Base-by-base conservation (phyloP, 2,113 vertebrate genomes). In the Cnemophilus loriae region DNA sequence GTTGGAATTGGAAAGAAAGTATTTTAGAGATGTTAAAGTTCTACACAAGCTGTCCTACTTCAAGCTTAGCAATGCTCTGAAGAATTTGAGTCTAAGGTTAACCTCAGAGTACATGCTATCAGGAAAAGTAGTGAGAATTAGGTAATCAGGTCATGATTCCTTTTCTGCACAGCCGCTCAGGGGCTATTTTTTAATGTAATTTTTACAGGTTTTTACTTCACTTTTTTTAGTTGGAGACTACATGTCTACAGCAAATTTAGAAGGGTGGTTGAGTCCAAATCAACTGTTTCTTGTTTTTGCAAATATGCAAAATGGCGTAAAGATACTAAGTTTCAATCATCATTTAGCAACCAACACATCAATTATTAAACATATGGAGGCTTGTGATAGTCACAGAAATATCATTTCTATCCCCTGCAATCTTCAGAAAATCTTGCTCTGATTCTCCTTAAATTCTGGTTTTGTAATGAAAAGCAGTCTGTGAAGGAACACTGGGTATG, bases 61-160 rank as follows among this genome's bases (percentile, higher is more conserved):
- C 74, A 78, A 85, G 21, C 17, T 55, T 55, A 73, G 55, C 35
- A 87, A 27, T 83, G 47, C 75, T 95, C 87, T 74, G 57, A 93
- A 84, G 79, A 47, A 35, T 73, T 44, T 44, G 49, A 92, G 70
- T 47, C 77, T 79, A 64, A 95, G 87, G 82, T 61, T 87, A 80
- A 94, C 44, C 37, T 84, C 56, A 46, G 52, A 88, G 33, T 60
- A 49, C 30, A 16, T 16, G 16, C 41, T 94, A 85, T 80, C 81
- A 70, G 69, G 47, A 87, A 84, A 84, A 95, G 59, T 57, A 86
- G 41, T 69, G 70, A 83, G 86, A 95, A 92, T 89, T 78, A 78
- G 86, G 84, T 95, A 95, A 92, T 90, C 55, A 23, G 91, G 86
- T 86, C 89, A 71, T 63, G 47, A 42, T 47, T 90, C 56, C 35